These are phyloP conservation scores for Cliona cf. orientalis DNA, from an alignment of 37 sponge, comb jelly and placozoan genomes.

Conservation along the genomic window DNA sequence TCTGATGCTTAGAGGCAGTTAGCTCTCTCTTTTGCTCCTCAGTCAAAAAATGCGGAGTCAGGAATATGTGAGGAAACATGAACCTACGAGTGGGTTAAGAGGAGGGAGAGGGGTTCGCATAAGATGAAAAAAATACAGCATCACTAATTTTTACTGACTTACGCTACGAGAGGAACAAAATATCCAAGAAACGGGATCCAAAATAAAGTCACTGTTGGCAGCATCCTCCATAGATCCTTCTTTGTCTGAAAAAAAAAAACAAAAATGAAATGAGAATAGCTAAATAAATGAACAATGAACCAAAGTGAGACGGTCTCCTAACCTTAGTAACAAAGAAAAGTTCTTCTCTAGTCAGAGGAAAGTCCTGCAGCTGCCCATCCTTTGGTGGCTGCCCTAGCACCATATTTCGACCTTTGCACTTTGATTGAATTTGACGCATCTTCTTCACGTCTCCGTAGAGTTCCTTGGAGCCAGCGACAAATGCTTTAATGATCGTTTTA, in stretches of 20 bases:
- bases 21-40: neutral
- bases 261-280: too few relatives aligned
- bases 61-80: constrained; percentile 60
- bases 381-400: neutral
- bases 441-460: constrained; percentile 28
- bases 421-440: neutral
- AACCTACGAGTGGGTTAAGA: constrained; percentile 29
- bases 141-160: constrained; percentile 6
- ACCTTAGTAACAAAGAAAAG: too few relatives aligned
- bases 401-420: constrained; percentile 2
- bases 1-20: neutral
- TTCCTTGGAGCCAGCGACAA: constrained; percentile 23
- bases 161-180: constrained; percentile 69
- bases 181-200: constrained; percentile 78
- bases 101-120: neutral
- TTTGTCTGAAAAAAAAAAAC: neutral
- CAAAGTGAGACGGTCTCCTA: too few relatives aligned
- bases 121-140: neutral
- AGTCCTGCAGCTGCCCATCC: neutral
- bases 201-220: constrained; percentile 60
- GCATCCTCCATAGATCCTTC: constrained; percentile 55
- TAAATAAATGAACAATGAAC: too few relatives aligned
- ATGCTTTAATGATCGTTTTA: neutral
- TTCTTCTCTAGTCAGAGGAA: too few relatives aligned
- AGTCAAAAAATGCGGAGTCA: constrained; percentile 57